Percentiles rank a stretch among this genome's conserved stretches.
phyloP scores from a whole-genome alignment of 2,888 invertebrate species.

The Cremastinae sp. region DNA sequence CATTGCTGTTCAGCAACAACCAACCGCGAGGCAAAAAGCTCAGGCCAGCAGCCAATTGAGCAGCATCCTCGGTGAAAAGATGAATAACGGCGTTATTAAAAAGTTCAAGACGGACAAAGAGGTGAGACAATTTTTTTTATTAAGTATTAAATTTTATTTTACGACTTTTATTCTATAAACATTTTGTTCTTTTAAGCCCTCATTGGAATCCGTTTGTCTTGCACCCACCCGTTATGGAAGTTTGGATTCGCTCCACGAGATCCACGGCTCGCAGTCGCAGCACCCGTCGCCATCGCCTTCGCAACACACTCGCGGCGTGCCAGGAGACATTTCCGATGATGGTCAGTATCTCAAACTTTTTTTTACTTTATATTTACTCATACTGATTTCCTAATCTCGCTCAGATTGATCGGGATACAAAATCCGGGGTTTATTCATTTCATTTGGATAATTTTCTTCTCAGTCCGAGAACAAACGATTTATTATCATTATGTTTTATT shows the following conservation, averaged over 20 bases:
- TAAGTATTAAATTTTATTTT: background rate
- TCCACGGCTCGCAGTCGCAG: slow-evolving; percentile 69
- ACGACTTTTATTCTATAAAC: background rate
- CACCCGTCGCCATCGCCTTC: slow-evolving; percentile 74
- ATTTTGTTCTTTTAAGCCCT: slow-evolving; percentile 65
- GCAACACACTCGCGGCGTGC: slow-evolving; percentile 72
- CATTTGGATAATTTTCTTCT: background rate
- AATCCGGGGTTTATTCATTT: slow-evolving; percentile 6
- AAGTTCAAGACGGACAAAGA: slow-evolving; percentile 80
- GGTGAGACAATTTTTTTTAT: slow-evolving; percentile 64
- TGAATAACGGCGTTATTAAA: slow-evolving; percentile 77
- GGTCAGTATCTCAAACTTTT: slow-evolving; percentile 74
- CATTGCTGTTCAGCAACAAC: slow-evolving; percentile 73
- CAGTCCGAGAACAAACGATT: background rate
- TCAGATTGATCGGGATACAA: slow-evolving; percentile 3
- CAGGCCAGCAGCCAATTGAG: slow-evolving; percentile 70
- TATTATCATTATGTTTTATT: background rate
- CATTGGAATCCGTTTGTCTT: slow-evolving; percentile 68
- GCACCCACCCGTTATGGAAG: slow-evolving; percentile 81
- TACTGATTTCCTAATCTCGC: slow-evolving; percentile 5
- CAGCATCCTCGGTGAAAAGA: slow-evolving; percentile 69
- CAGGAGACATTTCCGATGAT: slow-evolving; percentile 79
- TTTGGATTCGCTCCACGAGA: slow-evolving; percentile 82
- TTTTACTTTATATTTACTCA: background rate
- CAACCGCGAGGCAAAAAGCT: slow-evolving; percentile 69